Evolutionary conservation across 2,113 vertebrate species (phyloP), one percentile per base, ranked within the genome.

Genomic region (Ceyx cyanopectus): DNA sequence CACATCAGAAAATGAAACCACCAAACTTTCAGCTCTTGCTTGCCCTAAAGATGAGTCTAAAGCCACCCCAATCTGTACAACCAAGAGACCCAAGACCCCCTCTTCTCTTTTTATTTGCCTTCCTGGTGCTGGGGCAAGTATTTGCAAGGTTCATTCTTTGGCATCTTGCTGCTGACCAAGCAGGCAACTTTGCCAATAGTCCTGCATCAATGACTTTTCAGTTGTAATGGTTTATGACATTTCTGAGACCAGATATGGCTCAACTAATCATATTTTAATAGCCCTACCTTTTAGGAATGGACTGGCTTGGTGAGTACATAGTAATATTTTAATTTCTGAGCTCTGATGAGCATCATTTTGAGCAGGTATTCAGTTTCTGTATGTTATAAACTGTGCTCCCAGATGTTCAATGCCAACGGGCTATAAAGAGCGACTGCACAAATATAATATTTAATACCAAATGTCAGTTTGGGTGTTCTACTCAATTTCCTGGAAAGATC

Each of bases 401-500:
- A 98, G 97, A 98, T 98, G 98, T 96, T 86, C 82, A 41, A 81
- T 96, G 97, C 97, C 97, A 97, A 96, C 60, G 53, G 97, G 92
- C 93, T 90, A 89, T 53, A 79, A 83, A 61, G 97, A 96, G 87
- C 90, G 79, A 86, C 96, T 83, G 51, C 74, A 92, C 95, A 94
- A 95, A 97, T 96, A 94, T 74, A 97, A 94, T 96, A 96, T 96
- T 97, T 97, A 97, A 98, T 98, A 97, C 92, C n/a, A 56, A 95
- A 97, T 97, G 97, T 98, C 97, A 97, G 98, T 97, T 96, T 94
- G 97, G 96, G 97, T 98, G 98, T 98, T 98, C 98, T 97, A 98
- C 97, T 98, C 98, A 98, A 98, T 98, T 98, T 98, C 98, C 98
- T 98, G 98, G 97, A 94, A 96, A 96, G 97, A 97, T 97, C 95